Percentiles rank a stretch among this genome's conserved stretches.
phyloP scores from a whole-genome alignment of 35 echinoderm and acorn worm species.

The Stichopus chloronotus region DNA sequence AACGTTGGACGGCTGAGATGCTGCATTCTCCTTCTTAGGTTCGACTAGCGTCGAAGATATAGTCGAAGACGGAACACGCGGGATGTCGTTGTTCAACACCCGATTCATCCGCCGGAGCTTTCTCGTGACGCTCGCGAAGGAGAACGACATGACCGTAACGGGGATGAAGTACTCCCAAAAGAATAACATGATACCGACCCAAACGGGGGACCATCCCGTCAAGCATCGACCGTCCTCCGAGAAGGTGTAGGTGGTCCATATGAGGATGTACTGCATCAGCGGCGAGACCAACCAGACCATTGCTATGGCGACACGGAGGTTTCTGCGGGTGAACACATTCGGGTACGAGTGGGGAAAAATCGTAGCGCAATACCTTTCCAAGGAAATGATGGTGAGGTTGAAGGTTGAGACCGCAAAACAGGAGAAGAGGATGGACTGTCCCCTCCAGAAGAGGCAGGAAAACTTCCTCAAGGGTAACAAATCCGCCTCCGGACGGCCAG shows the following conservation, averaged over 20 bases:
- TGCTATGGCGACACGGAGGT: not conserved
- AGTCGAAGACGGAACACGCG: not conserved
- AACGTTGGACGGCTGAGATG: too few relatives aligned
- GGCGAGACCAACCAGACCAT: conserved; percentile 41
- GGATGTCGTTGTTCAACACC: not conserved
- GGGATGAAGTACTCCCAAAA: conserved; percentile 62
- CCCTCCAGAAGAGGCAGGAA: conserved; percentile 38
- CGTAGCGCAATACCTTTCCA: conserved; percentile 48
- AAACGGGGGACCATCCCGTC: not conserved
- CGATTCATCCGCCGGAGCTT: not conserved
- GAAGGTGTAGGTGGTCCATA: not conserved
- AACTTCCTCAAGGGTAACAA: not conserved
- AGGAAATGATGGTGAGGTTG: conserved; percentile 47
- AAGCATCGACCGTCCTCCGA: not conserved
- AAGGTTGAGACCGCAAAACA: conserved; percentile 57
- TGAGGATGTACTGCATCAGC: conserved; percentile 44
- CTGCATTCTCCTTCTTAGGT: not conserved
- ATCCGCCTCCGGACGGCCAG: not conserved
- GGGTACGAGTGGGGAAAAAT: conserved; percentile 38
- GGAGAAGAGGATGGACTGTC: not conserved
- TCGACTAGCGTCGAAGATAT: not conserved
- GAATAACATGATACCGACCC: conserved; percentile 42
- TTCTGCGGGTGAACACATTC: conserved; percentile 19
- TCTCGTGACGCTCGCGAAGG: not conserved
- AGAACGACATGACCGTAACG: conserved; percentile 50